Conservation (phyloP, 92 coral and sea anemone genomes). For the Porites cylindrica region DNA sequence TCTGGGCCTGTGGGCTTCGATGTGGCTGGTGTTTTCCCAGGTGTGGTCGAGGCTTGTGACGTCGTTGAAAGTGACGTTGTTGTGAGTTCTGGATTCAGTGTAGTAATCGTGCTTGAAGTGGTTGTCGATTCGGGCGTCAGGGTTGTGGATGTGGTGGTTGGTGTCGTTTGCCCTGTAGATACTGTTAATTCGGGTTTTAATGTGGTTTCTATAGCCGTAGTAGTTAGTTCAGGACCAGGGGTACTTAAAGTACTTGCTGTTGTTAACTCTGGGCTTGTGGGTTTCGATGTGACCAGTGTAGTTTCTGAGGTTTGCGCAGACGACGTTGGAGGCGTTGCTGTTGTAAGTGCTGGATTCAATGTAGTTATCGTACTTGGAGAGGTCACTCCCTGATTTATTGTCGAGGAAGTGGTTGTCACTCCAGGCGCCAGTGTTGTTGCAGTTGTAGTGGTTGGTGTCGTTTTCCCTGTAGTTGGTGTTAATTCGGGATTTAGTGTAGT, state of each 20-base stretch:
- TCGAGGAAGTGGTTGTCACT: background rate
- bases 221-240: no score
- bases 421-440: background rate
- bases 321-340: conserved; percentile 1
- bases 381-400: background rate
- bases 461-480: no score
- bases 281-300: no score
- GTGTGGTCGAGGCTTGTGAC: background rate
- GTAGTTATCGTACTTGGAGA: background rate
- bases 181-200: no score
- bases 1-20: background rate
- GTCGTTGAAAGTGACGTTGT: background rate
- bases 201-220: no score
- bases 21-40: background rate
- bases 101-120: background rate
- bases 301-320: background rate
- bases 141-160: background rate
- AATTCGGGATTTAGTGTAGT: background rate
- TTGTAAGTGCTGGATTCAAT: conserved; percentile 1
- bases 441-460: background rate
- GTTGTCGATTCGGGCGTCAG: background rate
- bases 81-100: conserved; percentile 11
- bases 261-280: no score
- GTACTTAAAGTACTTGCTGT: no score
- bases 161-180: conserved; percentile 4